phyloP scores from a whole-genome alignment of 2,797 vertebrate species.

The Tragopan temminckii region DNA sequence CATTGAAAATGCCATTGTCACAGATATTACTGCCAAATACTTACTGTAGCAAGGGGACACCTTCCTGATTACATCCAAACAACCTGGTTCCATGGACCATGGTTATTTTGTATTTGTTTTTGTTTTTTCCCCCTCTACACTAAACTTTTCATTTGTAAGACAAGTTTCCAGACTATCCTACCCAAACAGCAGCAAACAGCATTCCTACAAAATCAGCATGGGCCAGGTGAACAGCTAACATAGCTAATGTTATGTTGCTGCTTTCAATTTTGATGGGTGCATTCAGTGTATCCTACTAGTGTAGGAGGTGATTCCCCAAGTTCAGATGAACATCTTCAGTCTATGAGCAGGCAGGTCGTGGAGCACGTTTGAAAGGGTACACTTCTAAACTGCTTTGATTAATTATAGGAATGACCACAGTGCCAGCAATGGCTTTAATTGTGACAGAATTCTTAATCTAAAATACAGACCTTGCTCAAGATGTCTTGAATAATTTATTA shows the following conservation, averaged over 20 bases:
- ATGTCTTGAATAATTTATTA: neutral
- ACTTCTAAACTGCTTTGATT: neutral
- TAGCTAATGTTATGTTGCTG: rapidly evolving
- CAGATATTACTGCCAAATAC: neutral
- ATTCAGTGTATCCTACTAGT: neutral
- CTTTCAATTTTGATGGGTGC: neutral
- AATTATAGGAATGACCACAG: neutral
- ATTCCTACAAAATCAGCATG: neutral
- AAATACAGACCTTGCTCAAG: neutral
- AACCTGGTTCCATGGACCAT: neutral
- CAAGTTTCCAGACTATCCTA: neutral
- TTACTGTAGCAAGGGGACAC: neutral
- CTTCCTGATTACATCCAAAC: neutral
- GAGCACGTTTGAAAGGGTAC: neutral
- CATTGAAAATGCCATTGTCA: neutral
- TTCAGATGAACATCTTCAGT: neutral
- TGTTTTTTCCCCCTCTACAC: neutral
- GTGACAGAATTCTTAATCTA: neutral
- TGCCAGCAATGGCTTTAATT: neutral
- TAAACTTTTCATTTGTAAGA: neutral
- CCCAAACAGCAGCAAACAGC: neutral
- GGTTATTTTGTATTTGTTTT: neutral
- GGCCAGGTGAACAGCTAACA: neutral
- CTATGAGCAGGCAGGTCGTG: neutral
- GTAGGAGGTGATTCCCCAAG: neutral